Conservation (phyloP, 2,797 vertebrate species). For the Lutjanus argentimaculatus region DNA sequence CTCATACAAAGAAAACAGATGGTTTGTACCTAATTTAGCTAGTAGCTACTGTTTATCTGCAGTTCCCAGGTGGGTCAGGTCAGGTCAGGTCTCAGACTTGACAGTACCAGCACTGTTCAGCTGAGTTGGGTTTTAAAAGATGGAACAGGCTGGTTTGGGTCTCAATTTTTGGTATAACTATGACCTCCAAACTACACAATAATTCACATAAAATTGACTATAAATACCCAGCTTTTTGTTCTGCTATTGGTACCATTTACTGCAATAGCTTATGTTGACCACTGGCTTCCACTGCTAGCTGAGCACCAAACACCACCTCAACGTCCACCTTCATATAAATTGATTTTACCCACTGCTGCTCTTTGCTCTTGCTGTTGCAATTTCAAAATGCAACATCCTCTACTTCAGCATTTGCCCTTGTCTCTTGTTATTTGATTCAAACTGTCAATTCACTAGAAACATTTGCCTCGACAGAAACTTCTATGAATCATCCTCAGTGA, state of each 20-base stretch:
- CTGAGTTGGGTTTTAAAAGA: neutral
- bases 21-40: neutral
- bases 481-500: neutral
- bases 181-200: neutral
- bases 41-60: neutral
- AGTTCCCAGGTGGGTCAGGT: neutral
- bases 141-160: neutral
- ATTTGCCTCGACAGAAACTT: neutral
- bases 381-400: neutral
- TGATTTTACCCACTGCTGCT: neutral
- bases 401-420: neutral
- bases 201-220: neutral
- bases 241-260: neutral
- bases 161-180: neutral
- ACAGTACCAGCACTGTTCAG: neutral
- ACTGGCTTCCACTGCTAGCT: neutral
- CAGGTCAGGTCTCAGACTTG: neutral
- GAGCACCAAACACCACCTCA: neutral
- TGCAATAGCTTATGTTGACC: neutral
- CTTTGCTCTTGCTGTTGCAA: neutral
- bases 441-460: neutral
- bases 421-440: neutral
- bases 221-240: neutral
- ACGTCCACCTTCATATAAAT: neutral
- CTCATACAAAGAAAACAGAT: neutral